Base-by-base conservation (phyloP, 2,888 invertebrate genomes). In the Caenorhabditis sp. region DNA sequence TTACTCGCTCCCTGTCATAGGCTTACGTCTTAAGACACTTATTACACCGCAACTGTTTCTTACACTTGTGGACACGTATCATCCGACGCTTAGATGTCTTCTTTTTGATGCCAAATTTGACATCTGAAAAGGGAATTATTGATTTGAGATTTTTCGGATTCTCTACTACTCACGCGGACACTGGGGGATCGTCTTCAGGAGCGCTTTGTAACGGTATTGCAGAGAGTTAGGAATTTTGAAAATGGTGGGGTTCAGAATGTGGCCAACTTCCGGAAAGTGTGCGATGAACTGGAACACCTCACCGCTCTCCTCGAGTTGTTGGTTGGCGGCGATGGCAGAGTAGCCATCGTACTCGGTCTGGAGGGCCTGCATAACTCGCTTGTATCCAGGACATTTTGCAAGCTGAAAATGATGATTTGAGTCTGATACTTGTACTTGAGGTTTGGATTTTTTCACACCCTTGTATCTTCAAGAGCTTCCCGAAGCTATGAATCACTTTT, bases 231-330 rank as follows among this genome's bases (percentile, higher is more conserved):
- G 5, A 7, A 6, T 6, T 31, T 28, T n/a, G 7, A 10, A n/a
- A 12, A n/a, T 66, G 12, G 31, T n/a, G 28, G 31, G 26, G 10
- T 47, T 28, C 1, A 66, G 49, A 4, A 49, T 31, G 2, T 49
- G 12, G n/a, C 66, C 66, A 10, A 49, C 10, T 31, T 19, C 49
- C 1, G 66, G 49, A 10, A 12, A 66, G 26, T 66, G 66, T 12
- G 66, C 28, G 0, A 66, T 47, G 16, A 66, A 16, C 12, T 66
- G 66, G 19, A 49, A 66, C 12, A 66, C n/a, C 19, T 66, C 66
- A 19, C 66, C 66, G 28, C 19, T 66, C 31, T 66, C 66, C 7
- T 49, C 19, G 5, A 66, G 31, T 1, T 49, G 49, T 19, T 49
- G 66, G 12, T 49, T 26, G 16, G 2, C 19, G 19, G 49, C 28